Base-by-base conservation (phyloP, 2,797 vertebrate genomes). In the Echeneis naucrates region DNA sequence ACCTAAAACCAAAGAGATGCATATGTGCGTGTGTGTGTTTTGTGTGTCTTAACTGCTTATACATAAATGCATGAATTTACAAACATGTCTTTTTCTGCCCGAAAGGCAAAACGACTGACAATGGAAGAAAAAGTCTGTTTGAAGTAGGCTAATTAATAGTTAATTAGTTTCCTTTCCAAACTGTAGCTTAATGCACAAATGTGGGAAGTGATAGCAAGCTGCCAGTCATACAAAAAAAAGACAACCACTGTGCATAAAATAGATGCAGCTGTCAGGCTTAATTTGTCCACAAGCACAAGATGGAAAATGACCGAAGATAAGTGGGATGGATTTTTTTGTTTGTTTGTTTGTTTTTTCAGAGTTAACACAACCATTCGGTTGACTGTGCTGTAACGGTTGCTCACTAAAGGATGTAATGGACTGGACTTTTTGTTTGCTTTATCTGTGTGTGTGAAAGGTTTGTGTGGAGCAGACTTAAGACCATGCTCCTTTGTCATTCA, bases 81-180 rank as follows among this genome's bases (percentile, higher is more conserved):
- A 68, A 76, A 72, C 24, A 30, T 78, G 78, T 84, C 59, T 82
- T 87, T 79, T 78, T 66, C 75, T 76, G 69, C 86, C 75, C 78
- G 73, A 88, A 88, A 88, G 85, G 83, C 66, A 69, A 84, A 90
- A 84, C 90, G 85, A 91, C 86, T 89, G 91, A 92, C 91, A 94
- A 88, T 90, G 64, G 77, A 75, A 76, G 64, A 71, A 80, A 80
- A 88, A 80, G 82, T 87, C 82, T 87, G 84, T 89, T 90, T 92
- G 87, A 92, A 92, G 92, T 77, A 71, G 80, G 82, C 88, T 92
- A 93, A 93, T 94, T 93, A 93, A 92, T 93, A 91, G 86, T 93
- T 93, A 93, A 94, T 94, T 92, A 89, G 87, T 83, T 90, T 91
- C 63, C 73, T 83, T 90, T 89, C 76, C 83, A 82, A 90, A 92